Base-by-base conservation (phyloP, 2,797 vertebrate species). In the Pseudochromis fuscus region DNA sequence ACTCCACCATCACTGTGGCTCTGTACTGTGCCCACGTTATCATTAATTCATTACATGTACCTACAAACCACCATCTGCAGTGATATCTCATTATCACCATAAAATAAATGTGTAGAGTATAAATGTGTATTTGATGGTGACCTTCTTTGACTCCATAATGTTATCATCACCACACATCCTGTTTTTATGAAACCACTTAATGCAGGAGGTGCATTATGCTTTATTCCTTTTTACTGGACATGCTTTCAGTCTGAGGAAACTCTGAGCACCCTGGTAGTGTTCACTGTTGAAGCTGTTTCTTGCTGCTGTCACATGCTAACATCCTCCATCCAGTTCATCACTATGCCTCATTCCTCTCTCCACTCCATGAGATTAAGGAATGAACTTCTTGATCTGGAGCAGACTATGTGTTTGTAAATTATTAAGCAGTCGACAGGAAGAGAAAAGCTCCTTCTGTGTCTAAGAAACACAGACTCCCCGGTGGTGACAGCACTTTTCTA, bases 311-410 rank as follows among this genome's bases (percentile, higher is more conserved):
- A 59, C n/a, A 51, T 19, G 44, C 46, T 21, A 27, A 62, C 44
- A 53, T 27, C 62, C 24, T 74, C 37, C 15, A 24, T 57, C 24
- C 60, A 50, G 9, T 62, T 70, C 46, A 50, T 63, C 40, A 33
- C 35, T 45, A 55, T 12, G 21, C n/a, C 27, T 42, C 40, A 37
- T 37, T 37, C 3, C 18, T 16, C 38, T 40, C 8, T 55, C 18
- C 8, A 35, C 44, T 53, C 50, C 37, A 53, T 44, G 15, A 65
- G 65, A 70, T 66, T 10, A 40, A 56, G 25, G 28, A 50, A 40
- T 61, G 44, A 0, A 45, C 13, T 52, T 55, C 35, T 3, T 19
- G 51, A 75, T 28, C 38, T 40, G 37, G 52, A 52, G 45, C 44
- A n/a, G 40, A n/a, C n/a, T 42, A 15, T 21, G n/a, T 18, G n/a